Evolutionary conservation across 2,113 vertebrate genomes (phyloP).

Genomic region (Pleuronectes platessa): DNA sequence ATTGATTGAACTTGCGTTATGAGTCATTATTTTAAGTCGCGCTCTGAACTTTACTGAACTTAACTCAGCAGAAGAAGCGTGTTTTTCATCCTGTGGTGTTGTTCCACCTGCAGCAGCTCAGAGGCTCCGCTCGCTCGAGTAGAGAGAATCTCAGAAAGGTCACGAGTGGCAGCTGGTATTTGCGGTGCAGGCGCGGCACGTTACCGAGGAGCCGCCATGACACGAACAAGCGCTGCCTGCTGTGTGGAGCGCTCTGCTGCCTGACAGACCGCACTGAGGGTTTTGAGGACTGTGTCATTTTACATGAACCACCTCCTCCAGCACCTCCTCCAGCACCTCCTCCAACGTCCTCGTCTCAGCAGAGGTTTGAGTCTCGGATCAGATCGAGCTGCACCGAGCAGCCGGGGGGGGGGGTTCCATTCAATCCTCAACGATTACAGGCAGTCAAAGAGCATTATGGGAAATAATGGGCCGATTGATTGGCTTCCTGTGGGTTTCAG

Average conservation of each 20-base stretch:
- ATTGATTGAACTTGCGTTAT: too few relatives aligned
- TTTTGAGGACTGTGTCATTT: slow-evolving; percentile 27
- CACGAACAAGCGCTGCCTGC: slow-evolving; percentile 19
- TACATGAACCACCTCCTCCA: not conserved
- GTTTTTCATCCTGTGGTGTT: not conserved
- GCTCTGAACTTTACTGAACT: not conserved
- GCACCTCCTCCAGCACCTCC: not conserved
- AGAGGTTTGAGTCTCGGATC: slow-evolving; percentile 8
- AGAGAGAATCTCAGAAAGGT: slow-evolving; percentile 73
- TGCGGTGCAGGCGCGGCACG: slow-evolving; percentile 56
- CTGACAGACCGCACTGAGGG: slow-evolving; percentile 41
- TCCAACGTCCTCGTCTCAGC: not conserved
- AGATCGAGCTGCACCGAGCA: not conserved
- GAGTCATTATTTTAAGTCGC: too few relatives aligned
- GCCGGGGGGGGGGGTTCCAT: not conserved
- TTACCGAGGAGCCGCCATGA: slow-evolving; percentile 34
- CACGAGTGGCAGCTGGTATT: slow-evolving; percentile 79
- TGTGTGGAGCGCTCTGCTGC: not conserved
- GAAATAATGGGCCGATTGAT: slow-evolving; percentile 11
- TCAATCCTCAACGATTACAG: not conserved
- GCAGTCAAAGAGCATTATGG: slow-evolving; percentile 30
- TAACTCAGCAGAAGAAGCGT: not conserved
- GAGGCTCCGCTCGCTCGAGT: slow-evolving; percentile 37
- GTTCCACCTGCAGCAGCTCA: slow-evolving; percentile 23
- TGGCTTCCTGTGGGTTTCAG: not conserved